Conservation (phyloP, 2,113 vertebrate species). For the Argyrosomus japonicus region DNA sequence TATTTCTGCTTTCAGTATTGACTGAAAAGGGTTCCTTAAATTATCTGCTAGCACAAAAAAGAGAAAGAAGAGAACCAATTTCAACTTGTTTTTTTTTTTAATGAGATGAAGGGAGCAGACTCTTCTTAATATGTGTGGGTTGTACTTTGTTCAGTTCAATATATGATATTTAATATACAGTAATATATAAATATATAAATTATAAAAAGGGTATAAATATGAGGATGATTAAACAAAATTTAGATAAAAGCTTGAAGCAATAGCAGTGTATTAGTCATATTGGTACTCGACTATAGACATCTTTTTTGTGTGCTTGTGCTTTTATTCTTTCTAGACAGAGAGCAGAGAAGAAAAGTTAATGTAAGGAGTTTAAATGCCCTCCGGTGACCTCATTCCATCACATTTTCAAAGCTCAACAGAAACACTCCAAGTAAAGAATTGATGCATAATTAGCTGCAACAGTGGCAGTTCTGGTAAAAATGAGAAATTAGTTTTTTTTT, state of each 20-base stretch:
- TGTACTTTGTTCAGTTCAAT: constrained; percentile 7
- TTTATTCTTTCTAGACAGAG: background rate
- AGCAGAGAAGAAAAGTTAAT: background rate
- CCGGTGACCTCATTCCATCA: constrained; percentile 47
- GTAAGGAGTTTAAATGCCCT: constrained; percentile 18
- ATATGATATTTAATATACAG: background rate
- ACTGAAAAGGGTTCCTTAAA: background rate
- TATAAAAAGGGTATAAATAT: background rate
- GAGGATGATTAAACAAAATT: background rate
- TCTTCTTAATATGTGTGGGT: background rate
- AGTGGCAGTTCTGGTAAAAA: constrained; percentile 34
- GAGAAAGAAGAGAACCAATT: background rate
- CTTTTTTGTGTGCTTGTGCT: background rate
- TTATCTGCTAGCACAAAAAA: constrained; percentile 9
- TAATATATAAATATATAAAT: background rate
- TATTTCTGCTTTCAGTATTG: constrained; percentile 19
- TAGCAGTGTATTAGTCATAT: constrained; percentile 9
- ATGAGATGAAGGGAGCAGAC: background rate
- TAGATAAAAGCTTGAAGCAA: background rate
- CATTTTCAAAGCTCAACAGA: constrained; percentile 45
- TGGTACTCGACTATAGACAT: background rate
- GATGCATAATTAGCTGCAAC: constrained; percentile 47
- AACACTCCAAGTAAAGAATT: constrained; percentile 12
- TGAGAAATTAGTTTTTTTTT: constrained; percentile 24
- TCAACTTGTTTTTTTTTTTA: constrained; percentile 2